Evolutionary conservation across 2,113 vertebrate genomes (phyloP).

Genomic region (Etia nguti): DNA sequence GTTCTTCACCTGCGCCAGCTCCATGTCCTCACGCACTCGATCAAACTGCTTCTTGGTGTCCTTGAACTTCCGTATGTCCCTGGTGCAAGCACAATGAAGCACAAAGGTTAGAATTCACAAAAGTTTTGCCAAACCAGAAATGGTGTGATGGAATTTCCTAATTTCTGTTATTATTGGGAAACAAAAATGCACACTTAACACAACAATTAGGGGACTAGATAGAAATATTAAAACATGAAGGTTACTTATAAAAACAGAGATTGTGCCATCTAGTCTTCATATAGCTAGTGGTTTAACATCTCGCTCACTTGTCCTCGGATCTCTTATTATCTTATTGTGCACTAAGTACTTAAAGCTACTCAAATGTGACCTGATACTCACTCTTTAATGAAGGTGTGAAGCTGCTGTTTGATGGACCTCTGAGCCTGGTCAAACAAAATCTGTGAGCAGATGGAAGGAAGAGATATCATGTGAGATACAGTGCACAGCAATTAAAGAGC

Average conservation of each 20-base stretch:
- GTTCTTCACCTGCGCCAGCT: conserved; percentile 91
- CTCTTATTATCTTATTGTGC: not conserved
- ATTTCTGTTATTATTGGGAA: not conserved
- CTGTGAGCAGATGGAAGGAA: conserved; percentile 65
- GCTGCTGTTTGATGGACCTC: conserved; percentile 95
- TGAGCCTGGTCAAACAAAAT: conserved; percentile 98
- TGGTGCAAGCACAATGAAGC: conserved; percentile 28
- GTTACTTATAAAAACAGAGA: not conserved
- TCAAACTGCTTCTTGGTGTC: conserved; percentile 98
- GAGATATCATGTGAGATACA: not conserved
- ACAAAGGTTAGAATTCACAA: not conserved
- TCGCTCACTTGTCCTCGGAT: not conserved
- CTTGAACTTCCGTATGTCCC: conserved; percentile 95
- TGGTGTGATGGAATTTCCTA: not conserved
- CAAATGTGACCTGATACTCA: conserved; percentile 71
- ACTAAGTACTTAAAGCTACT: not conserved
- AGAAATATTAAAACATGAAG: not conserved
- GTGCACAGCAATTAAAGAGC: not conserved
- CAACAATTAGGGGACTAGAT: not conserved
- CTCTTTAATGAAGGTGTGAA: conserved; percentile 98
- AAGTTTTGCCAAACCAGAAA: not conserved
- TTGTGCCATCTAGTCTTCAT: not conserved
- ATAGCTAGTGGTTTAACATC: not conserved
- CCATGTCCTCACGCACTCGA: conserved; percentile 94
- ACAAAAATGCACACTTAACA: not conserved